Conservation (phyloP, 2,113 vertebrate genomes). For the Peromyscus leucopus region DNA sequence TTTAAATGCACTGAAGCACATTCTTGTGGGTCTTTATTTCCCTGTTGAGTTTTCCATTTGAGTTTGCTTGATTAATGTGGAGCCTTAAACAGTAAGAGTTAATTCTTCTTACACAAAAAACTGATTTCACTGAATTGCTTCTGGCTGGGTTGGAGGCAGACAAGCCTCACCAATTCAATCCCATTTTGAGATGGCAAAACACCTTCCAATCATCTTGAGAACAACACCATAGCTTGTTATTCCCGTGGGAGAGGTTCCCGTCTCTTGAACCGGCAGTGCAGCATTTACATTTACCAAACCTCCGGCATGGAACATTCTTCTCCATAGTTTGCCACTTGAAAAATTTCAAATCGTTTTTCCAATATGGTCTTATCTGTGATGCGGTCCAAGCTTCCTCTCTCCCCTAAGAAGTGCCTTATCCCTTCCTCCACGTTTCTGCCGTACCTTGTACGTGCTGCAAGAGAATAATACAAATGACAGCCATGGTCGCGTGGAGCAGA, state of each 20-base stretch:
- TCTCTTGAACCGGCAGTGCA: background rate
- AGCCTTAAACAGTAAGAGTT: slow-evolving; percentile 35
- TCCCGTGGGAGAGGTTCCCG: background rate
- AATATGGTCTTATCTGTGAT: background rate
- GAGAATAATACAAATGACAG: background rate
- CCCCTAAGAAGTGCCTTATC: background rate
- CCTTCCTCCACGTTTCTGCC: background rate
- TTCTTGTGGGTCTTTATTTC: background rate
- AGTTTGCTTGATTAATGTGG: background rate
- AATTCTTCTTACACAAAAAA: slow-evolving; percentile 53
- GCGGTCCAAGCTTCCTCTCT: background rate
- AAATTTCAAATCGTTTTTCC: slow-evolving; percentile 12
- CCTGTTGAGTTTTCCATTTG: background rate
- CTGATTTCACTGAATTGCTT: slow-evolving; percentile 22
- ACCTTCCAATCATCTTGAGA: slow-evolving; percentile 63
- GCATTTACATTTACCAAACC: background rate
- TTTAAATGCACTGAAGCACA: background rate
- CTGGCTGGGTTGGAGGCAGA: slow-evolving; percentile 18
- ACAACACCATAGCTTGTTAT: slow-evolving; percentile 23
- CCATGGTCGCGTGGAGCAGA: rapidly evolving
- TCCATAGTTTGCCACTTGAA: slow-evolving; percentile 1
- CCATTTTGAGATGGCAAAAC: slow-evolving; percentile 41
- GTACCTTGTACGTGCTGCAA: background rate
- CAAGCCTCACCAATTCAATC: background rate
- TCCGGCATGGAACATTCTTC: background rate